Base-by-base conservation (phyloP, 2,888 invertebrate genomes). In the Resseliella maxima region DNA sequence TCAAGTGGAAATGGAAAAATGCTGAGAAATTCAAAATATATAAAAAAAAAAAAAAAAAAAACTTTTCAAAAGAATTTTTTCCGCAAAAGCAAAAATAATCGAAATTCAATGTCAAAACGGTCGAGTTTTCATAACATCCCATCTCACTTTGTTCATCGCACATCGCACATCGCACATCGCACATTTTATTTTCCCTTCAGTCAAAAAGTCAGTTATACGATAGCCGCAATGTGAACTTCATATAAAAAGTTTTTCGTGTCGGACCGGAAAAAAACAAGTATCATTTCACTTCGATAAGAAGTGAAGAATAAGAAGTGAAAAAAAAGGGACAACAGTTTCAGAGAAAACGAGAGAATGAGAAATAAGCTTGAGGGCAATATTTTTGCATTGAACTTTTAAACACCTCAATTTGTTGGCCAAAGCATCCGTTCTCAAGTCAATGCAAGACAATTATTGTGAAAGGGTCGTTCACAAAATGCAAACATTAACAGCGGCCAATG, bases 311-410 rank as follows among this genome's bases (percentile, higher is more conserved):
- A 15, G 12, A 12, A 59, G 50, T 41, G 24, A 24, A 3, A 59
- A 24, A 3, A 59, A 24, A 3, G 24, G 24, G 59, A 6, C 50
- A 59, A 59, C n/a, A 59, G 24, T 2, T n/a, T 24, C 24, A 59
- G 10, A 1, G 24, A 59, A 59, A 24, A 59, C 24, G 15, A 59
- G 24, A 27, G 27, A n/a, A 59, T 24, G 6, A n/a, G 15, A 6
- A 18, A 50, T 50, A 59, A 15, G 72, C 35, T n/a, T 15, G n/a
- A 72, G 31, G 35, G 72, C 72, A 35, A 72, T 72, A 72, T 72
- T 72, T 72, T 72, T 72, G 72, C 72, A 72, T 72, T 72, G 72
- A 72, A 72, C 31, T 72, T 72, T 72, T 72, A 72, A 72, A 72
- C 72, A 72, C 72, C 72, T 72, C 72, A 72, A 72, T 72, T 72